Evolutionary conservation across 2,888 invertebrate species (phyloP), one percentile per base, ranked within the genome.

Genomic region (Napeogenes sylphis): DNA sequence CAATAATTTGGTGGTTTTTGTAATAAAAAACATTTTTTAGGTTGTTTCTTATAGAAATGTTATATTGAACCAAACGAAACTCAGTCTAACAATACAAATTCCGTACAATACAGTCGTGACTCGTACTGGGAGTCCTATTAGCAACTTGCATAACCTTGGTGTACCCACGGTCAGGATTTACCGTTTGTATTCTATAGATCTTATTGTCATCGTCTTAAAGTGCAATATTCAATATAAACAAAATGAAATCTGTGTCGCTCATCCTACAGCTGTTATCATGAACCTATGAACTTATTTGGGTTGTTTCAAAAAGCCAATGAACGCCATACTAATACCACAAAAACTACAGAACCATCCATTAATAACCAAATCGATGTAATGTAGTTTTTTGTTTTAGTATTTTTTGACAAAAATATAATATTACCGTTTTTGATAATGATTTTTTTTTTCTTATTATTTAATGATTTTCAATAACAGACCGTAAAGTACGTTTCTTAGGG

Each of bases 141-240:
- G 66, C 69, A 70, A 66, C 65, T 75, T 74, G 71, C 71, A 68
- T 71, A 75, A 75, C 71, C 68, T 71, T 68, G 63, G 63, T 62
- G 46, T 65, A 62, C 65, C 56, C 62, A 65, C 55, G 55, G 47
- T 56, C 60, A 57, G 53, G 61, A 61, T 42, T 57, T 59, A 55
- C 53, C 38, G 51, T 59, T 46, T 54, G 21, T 61, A 32, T 35
- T 4, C 4, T 21, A 32, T 45, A 33, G 54, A 45, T 61, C 42
- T 58, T 61, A 61, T 46, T 10, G 6, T 6, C 1, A 38, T 46
- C 10, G 46, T 0, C 38, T 38, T 64, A 64, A 57, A 55, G 60
- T 30, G 14, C 30, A 30, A 10, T 51, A 10, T 51, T 51, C 51
- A 30, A 10, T n/a, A 4, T 10, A 30, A 8, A 10, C 4, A 10